Evolutionary conservation across 2,113 vertebrate species (phyloP), one percentile per base, ranked within the genome.

Genomic region (Poicephalus gulielmi): DNA sequence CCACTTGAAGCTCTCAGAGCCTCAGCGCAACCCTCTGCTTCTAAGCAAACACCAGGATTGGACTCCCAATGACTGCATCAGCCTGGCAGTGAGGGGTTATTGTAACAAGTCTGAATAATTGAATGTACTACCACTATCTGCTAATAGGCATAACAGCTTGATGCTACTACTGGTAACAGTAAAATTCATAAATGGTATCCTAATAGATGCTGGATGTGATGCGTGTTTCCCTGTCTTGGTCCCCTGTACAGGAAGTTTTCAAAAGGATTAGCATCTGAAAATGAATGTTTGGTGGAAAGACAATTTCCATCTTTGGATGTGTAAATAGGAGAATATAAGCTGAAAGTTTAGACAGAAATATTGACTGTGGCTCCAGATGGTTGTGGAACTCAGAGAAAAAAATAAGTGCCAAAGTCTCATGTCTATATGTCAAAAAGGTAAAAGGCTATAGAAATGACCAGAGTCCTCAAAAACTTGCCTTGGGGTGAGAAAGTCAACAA

Each of bases 391-490:
- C 13, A 2, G 5, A 60, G 7, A 39, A 83, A 50, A 68, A 84
- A 62, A 43, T 44, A 41, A 17, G 4, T 35, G 8, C 25, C 25
- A 20, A 11, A 10, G n/a, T 89, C 39, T 81, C 43, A 6, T 23
- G 14, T 64, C 80, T 75, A 22, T 18, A 8, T 47, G 35, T 89
- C 52, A 76, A 19, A 39, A 79, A 94, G 57, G 66, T 64, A 53
- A 94, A 83, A 31, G 41, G 41, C 57, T 74, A 17, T 53, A 83
- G 44, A 39, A 85, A 91, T 73, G 87, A 77, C 52, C 28, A 63
- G 55, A 84, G 59, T 74, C 24, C 37, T 89, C 9, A 30, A 75
- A 92, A 94, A 47, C 70, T 80, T 95, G 90, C 93, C 94, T 87
- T 0, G 0, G 84, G 91, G 81, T 55, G 30, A 92, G 37, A 88